These are phyloP conservation scores for Dallia pectoralis DNA, from an alignment of 2,797 vertebrate species.

Conservation along the genomic window DNA sequence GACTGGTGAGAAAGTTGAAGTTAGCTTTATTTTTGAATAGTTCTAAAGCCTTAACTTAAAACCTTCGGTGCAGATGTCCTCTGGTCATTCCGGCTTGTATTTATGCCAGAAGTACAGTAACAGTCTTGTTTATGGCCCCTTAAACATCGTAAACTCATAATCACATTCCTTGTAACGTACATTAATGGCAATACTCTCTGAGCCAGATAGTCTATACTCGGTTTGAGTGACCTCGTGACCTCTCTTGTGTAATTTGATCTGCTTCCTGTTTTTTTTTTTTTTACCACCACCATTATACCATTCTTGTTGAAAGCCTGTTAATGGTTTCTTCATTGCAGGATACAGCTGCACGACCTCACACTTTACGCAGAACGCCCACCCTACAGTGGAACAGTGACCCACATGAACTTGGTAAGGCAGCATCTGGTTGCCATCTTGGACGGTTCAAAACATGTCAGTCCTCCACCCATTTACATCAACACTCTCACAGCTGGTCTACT, in stretches of 20 bases:
- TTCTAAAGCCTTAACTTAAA: too few species aligned
- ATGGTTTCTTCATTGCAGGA: constrained; percentile 71
- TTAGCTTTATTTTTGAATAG: too few species aligned
- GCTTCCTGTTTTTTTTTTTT: not conserved
- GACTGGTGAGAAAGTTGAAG: too few species aligned
- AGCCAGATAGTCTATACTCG: not conserved
- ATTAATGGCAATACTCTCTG: not conserved
- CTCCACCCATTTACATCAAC: not conserved
- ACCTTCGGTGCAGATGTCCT: too few species aligned
- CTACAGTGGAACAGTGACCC: constrained; percentile 64
- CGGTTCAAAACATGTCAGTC: not conserved
- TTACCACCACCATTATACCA: not conserved
- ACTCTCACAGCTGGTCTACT: not conserved
- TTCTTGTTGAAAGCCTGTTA: constrained; percentile 8
- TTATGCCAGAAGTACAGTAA: too few species aligned
- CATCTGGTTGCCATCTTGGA: not conserved
- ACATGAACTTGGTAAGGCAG: constrained; percentile 63
- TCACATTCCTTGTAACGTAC: too few species aligned
- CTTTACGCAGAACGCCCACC: constrained; percentile 75
- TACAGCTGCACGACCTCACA: constrained; percentile 84
- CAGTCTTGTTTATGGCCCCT: not conserved
- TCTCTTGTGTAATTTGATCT: constrained; percentile 1
- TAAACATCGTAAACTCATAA: not conserved
- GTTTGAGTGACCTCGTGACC: not conserved
- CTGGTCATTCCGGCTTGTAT: too few species aligned